Percentiles rank a stretch among this genome's conserved stretches.
Evolutionary conservation across 1,140 invertebrate species (phyloP).

Genomic region (Neotoxoptera formosana): DNA sequence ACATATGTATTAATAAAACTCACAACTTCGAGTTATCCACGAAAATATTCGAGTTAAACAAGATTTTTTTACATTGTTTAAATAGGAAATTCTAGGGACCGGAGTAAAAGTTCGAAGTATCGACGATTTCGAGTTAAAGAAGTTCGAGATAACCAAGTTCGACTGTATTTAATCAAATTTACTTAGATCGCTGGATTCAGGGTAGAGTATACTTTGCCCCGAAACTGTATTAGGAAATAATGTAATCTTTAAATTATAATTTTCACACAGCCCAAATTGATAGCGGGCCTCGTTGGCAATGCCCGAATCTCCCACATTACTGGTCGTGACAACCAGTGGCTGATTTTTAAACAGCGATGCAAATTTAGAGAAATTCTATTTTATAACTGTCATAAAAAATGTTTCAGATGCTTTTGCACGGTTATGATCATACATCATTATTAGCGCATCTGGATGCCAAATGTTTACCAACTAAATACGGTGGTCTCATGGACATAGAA

Average conservation of each 20-base stretch:
- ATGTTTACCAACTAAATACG: constrained; percentile 73
- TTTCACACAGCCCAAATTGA: neutral
- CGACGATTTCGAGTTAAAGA: too few relatives aligned
- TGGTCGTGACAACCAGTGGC: neutral
- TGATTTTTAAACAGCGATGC: neutral
- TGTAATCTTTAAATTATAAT: neutral
- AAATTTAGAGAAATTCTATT: neutral
- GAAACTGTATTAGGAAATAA: neutral
- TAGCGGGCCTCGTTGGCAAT: too few relatives aligned
- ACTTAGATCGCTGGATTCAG: too few relatives aligned
- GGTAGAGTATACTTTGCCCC: neutral
- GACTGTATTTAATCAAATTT: neutral
- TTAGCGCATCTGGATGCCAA: constrained; percentile 71
- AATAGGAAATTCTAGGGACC: too few relatives aligned
- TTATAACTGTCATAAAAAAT: neutral
- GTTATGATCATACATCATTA: constrained; percentile 73
- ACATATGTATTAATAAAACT: too few relatives aligned
- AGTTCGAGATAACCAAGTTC: too few relatives aligned
- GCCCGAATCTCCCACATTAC: neutral
- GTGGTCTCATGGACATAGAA: constrained; percentile 70
- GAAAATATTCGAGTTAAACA: too few relatives aligned
- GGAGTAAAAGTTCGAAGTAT: too few relatives aligned
- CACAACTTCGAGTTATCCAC: too few relatives aligned
- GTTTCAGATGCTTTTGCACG: constrained; percentile 75
- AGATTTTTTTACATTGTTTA: too few relatives aligned